Base-by-base conservation (phyloP, 2,113 vertebrate species). In the Vimba vimba region DNA sequence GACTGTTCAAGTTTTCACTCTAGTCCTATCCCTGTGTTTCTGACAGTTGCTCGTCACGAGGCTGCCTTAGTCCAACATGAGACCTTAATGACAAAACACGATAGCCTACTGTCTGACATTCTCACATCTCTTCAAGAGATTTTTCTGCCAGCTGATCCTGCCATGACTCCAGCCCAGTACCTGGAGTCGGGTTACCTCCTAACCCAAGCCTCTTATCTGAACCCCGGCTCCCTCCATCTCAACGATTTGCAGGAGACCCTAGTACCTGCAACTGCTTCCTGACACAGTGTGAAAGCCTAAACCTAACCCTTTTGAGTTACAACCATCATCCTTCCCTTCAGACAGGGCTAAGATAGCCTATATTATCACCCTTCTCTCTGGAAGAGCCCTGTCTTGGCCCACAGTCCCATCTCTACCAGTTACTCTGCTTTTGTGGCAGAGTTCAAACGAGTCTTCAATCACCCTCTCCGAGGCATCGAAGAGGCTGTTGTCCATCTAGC, bases 151-250 rank as follows among this genome's bases (percentile, higher is more conserved):
- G 36, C 36, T 1, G 36, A 39, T 39, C 6, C 36, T 39, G 45
- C 45, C 45, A 47, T 47, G 11, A 12, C 45, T 47, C 45, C 45
- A 12, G 45, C 45, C 45, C 45, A 47, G 10, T 30, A 30, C 30
- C 30, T 30, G 30, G 30, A 30, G 30, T 30, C 30, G 30, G 30
- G 30, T 30, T 30, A 30, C 30, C 30, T 47, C 45, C 45, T 47
- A 47, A 12, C 11, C 2, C 11, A 12, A 47, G 5, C 45, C 45
- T 47, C 2, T 47, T 47, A 47, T 47, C 3, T 39, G 6, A 64
- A 80, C 60, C 83, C 23, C 68, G 11, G 66, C 33, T 86, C 59
- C 39, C 75, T 55, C 66, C 59, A 33, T 6, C 43, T 66, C 12
- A 33, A 7, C 13, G 1, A 7, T 69, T 69, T 33, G 36, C 66